Conservation (phyloP, 1,140 invertebrate species). For the Delia radicum region DNA sequence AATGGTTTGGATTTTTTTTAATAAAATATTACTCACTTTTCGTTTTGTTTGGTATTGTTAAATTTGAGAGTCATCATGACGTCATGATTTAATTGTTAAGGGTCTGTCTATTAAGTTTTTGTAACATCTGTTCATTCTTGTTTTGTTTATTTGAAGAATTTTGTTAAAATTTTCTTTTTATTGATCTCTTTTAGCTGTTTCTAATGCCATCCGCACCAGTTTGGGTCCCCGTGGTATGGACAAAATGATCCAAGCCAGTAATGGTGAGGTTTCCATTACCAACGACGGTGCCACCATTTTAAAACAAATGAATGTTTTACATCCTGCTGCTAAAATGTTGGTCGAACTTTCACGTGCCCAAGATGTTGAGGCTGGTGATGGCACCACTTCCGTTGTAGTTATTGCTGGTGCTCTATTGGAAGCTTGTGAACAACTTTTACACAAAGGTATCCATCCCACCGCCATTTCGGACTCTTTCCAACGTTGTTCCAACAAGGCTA, state of each 20-base stretch:
- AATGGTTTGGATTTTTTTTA: too few species aligned
- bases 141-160: constrained; percentile 13
- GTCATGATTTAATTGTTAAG: background rate
- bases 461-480: constrained; percentile 97
- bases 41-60: too few species aligned
- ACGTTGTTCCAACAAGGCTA: constrained; percentile 79
- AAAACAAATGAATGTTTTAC: constrained; percentile 98
- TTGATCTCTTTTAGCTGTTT: constrained; percentile 76
- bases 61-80: background rate
- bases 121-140: background rate
- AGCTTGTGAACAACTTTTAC: constrained; percentile 88
- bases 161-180: constrained; percentile 28
- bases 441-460: constrained; percentile 96
- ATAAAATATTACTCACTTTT: too few species aligned
- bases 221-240: constrained; percentile 99
- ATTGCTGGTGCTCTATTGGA: constrained; percentile 94
- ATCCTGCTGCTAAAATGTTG: constrained; percentile 99
- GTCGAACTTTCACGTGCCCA: constrained; percentile 98
- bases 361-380: constrained; percentile 98
- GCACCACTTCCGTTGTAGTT: constrained; percentile 96
- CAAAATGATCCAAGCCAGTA: constrained; percentile 98
- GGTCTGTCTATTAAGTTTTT: background rate
- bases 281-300: constrained; percentile 99
- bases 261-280: constrained; percentile 98
- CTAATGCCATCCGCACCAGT: constrained; percentile 97